phyloP scores from a whole-genome alignment of 1,140 invertebrate genomes.

The Palaemon carinicauda region DNA sequence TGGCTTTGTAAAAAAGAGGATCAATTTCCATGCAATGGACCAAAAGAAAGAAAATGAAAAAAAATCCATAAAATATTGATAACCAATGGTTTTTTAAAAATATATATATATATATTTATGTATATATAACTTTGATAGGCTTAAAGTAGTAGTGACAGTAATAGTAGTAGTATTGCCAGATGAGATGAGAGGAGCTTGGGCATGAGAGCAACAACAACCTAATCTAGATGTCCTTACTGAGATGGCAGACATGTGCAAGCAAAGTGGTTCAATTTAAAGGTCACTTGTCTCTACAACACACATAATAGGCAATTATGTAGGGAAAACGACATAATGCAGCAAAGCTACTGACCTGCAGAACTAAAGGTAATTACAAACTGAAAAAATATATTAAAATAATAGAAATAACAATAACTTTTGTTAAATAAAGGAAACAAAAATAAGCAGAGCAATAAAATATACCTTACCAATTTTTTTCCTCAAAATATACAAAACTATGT shows the following conservation, averaged over 20 bases:
- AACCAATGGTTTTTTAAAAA: too few relatives aligned
- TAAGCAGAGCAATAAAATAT: neutral
- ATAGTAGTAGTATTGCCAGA: neutral
- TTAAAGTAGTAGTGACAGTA: too few relatives aligned
- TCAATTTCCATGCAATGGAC: neutral
- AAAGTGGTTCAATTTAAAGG: conserved; percentile 47
- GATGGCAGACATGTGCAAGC: conserved; percentile 38
- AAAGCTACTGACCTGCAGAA: conserved; percentile 41
- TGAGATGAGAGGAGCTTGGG: neutral
- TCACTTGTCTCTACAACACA: conserved; percentile 51
- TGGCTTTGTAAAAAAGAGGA: neutral
- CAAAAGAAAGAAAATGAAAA: neutral
- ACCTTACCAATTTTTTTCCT: too few relatives aligned
- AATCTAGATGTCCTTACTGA: conserved; percentile 19
- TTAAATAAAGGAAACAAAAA: conserved; percentile 19
- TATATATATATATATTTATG: too few relatives aligned
- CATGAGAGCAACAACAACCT: conserved; percentile 11
- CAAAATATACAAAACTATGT: too few relatives aligned
- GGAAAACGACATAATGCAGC: conserved; percentile 41
- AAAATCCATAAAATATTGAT: neutral
- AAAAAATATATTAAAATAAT: conserved; percentile 17
- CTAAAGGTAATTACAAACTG: neutral
- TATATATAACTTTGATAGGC: too few relatives aligned
- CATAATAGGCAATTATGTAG: conserved; percentile 44
- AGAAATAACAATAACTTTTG: conserved; percentile 11